A percentile compares a stretch with the other conserved stretches of the same genome.
phyloP scores from a whole-genome alignment of 2,888 invertebrate species.

The Pherbina coryleti region DNA sequence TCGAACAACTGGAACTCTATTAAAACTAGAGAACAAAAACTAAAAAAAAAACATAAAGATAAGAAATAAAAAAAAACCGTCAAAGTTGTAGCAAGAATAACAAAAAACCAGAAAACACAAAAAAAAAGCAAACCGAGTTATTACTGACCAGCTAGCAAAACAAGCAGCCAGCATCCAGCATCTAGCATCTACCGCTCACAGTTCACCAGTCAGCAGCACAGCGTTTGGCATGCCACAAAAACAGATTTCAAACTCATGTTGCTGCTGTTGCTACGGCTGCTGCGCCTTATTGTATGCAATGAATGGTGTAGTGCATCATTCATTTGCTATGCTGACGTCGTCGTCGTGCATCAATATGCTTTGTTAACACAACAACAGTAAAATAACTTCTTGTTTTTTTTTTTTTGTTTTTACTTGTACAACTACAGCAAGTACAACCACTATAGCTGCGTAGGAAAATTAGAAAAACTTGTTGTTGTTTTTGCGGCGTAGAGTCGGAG shows the following conservation, averaged over 20 bases:
- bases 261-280: neutral
- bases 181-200: too few relatives aligned
- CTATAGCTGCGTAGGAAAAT: neutral
- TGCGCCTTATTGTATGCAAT: neutral
- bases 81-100: neutral
- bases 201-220: neutral
- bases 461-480: constrained; percentile 8
- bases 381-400: neutral
- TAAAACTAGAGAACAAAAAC: neutral
- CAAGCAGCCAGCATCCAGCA: too few relatives aligned
- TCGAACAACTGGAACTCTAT: too few relatives aligned
- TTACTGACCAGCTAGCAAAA: neutral
- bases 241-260: neutral
- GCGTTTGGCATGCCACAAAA: neutral
- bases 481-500: neutral
- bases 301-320: neutral
- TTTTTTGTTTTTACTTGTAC: neutral
- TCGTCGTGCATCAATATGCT: neutral
- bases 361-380: neutral
- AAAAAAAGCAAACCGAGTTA: neutral
- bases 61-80: neutral
- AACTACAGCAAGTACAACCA: too few relatives aligned
- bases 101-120: neutral
- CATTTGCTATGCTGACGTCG: neutral
- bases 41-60: neutral